phyloP scores from a whole-genome alignment of 2,888 invertebrate species.

The Oscheius myriophilus region DNA sequence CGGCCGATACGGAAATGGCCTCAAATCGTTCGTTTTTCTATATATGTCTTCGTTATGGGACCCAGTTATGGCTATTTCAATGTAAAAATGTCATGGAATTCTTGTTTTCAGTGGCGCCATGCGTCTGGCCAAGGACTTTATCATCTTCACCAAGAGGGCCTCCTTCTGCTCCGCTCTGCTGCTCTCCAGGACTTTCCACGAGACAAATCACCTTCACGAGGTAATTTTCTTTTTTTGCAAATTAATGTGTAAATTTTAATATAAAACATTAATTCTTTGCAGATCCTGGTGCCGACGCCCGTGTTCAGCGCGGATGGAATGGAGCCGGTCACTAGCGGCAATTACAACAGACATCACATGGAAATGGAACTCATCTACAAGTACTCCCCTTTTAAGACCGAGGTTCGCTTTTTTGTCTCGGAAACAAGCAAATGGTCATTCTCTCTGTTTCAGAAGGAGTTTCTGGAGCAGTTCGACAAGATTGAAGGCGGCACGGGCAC shows the following conservation, averaged over 20 bases:
- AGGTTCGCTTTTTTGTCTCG: too few species aligned
- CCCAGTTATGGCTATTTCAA: too few species aligned
- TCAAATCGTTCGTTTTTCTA: slow-evolving; percentile 74
- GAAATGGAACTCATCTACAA: not conserved
- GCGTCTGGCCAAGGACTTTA: not conserved
- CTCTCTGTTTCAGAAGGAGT: not conserved
- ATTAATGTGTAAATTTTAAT: not conserved
- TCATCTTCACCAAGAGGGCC: slow-evolving; percentile 1
- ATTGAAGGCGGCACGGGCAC: not conserved
- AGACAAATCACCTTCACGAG: not conserved
- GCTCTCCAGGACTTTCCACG: not conserved
- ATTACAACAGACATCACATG: not conserved
- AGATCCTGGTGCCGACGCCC: not conserved
- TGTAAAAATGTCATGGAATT: too few species aligned
- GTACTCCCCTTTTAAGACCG: not conserved
- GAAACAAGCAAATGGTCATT: too few species aligned
- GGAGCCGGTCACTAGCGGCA: too few species aligned
- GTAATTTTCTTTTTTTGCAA: too few species aligned
- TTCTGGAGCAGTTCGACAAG: not conserved
- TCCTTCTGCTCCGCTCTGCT: not conserved
- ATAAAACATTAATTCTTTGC: not conserved
- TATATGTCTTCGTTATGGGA: too few species aligned
- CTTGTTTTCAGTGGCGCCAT: not conserved
- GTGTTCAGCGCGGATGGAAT: not conserved
- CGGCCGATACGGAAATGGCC: slow-evolving; percentile 75